Evolutionary conservation across 2,113 vertebrate species (phyloP).

Genomic region (Phycodurus eques): DNA sequence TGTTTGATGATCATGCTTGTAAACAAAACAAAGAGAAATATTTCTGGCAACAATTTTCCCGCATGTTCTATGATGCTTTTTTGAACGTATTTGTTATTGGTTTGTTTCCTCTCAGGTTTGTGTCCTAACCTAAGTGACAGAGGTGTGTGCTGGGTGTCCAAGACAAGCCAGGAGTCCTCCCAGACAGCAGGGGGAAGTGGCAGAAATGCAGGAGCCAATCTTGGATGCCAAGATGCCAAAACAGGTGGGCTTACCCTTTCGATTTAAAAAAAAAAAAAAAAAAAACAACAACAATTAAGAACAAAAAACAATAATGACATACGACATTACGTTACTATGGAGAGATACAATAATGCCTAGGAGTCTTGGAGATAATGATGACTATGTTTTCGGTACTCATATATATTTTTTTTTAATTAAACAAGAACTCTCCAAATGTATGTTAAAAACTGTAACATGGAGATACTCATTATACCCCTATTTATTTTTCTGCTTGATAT

Average conservation of each 20-base stretch:
- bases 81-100: constrained; percentile 11
- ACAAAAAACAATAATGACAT: neutral
- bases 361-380: constrained; percentile 2
- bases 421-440: neutral
- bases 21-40: neutral
- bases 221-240: constrained; percentile 77
- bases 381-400: neutral
- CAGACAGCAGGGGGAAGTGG: constrained; percentile 67
- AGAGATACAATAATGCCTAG: neutral
- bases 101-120: constrained; percentile 53
- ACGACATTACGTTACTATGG: neutral
- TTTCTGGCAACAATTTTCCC: neutral
- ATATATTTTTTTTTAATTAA: neutral
- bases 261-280: neutral
- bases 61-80: neutral
- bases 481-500: neutral
- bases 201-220: constrained; percentile 68
- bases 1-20: neutral
- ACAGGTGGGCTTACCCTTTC: constrained; percentile 65
- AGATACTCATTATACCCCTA: neutral
- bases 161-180: constrained; percentile 74
- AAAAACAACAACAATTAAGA: too few species aligned
- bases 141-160: constrained; percentile 78
- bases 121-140: constrained; percentile 79
- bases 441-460: neutral